Evolutionary conservation across 2,113 vertebrate species (phyloP), one percentile per base, ranked within the genome.

Genomic region (Regulus satrapa): DNA sequence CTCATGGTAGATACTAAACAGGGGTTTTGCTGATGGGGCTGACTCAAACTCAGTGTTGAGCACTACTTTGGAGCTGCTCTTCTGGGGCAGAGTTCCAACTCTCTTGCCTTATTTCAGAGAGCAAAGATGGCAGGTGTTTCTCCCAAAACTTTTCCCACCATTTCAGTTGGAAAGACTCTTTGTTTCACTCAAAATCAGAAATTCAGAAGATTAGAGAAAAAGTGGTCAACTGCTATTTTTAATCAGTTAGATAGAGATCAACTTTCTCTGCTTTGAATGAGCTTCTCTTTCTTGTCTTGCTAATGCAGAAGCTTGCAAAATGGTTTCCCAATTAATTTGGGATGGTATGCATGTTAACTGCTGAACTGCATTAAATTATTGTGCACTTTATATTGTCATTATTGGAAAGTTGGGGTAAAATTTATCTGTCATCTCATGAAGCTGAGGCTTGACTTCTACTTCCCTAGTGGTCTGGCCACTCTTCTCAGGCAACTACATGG

Each of bases 331-430:
- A 23, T 89, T 91, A 93, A 64, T 19, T 73, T 54, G 58, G 45
- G 31, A 64, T 77, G 58, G 21, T 58, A 56, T 56, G 62, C 36
- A 38, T 46, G 62, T 71, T 94, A 95, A 85, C 45, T 75, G 49
- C 54, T 89, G 85, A 93, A 95, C 29, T 73, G 34, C 38, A 56
- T 36, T 68, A 73, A 88, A 71, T 82, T 89, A 40, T 61, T 88
- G 45, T 79, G 38, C 41, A 56, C 46, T 78, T 85, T 31, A 32
- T 82, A 63, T 25, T 72, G 28, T 31, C 56, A 45, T 75, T 82
- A 52, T 80, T 87, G 63, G 76, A 89, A 84, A 41, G 24, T 5
- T 63, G 81, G 10, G 13, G 15, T 18, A 43, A 62, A 87, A 89
- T 55, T 18, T n/a, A 81, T n/a, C n/a, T 85, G 61, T 78, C 41